Evolutionary conservation across 64 coral and sea anemone genomes (phyloP).

Genomic region (Pocillopora damicornis): DNA sequence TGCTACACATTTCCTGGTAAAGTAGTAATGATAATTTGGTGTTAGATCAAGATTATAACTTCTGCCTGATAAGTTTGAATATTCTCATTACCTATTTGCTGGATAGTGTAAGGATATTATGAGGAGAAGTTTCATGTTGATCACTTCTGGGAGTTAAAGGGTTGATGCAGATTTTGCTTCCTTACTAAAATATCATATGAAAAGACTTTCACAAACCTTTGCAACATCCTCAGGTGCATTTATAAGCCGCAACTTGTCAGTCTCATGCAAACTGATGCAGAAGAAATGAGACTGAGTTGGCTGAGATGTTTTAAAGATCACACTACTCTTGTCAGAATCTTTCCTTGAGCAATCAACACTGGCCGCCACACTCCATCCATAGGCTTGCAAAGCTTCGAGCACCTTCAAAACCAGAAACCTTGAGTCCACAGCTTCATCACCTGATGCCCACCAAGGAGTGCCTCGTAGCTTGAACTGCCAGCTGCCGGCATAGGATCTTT

Average conservation of each 20-base stretch:
- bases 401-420: conserved; percentile 76
- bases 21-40: too few relatives aligned
- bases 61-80: too few relatives aligned
- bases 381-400: conserved; percentile 63
- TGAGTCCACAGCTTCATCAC: conserved; percentile 63
- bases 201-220: conserved; percentile 8
- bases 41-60: too few relatives aligned
- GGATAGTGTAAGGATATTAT: too few relatives aligned
- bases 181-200: too few relatives aligned
- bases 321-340: conserved; percentile 63
- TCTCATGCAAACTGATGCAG: conserved; percentile 79
- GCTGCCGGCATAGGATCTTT: conserved; percentile 37
- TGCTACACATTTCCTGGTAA: too few relatives aligned
- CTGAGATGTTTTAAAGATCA: conserved; percentile 60
- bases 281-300: conserved; percentile 60
- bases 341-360: conserved; percentile 77
- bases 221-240: conserved; percentile 70
- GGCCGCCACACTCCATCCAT: conserved; percentile 74
- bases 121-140: too few relatives aligned
- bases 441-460: conserved; percentile 67
- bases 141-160: too few relatives aligned
- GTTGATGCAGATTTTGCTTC: too few relatives aligned
- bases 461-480: conserved; percentile 86
- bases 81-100: too few relatives aligned
- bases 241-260: conserved; percentile 87